phyloP scores from a whole-genome alignment of 2,888 invertebrate genomes.

The Drosophila niveifrons region DNA sequence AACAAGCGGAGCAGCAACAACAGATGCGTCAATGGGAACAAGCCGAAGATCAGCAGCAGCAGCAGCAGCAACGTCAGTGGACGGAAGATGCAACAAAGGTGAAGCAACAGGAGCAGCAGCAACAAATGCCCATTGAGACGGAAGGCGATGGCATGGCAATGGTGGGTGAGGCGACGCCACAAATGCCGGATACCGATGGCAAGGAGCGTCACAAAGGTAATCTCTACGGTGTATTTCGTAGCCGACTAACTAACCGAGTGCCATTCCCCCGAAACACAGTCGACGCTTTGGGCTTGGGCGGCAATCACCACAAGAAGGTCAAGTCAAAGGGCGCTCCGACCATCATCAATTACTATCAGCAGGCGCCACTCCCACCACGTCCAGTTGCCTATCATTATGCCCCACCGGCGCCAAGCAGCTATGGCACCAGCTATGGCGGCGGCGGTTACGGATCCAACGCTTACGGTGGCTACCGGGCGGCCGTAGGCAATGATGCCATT shows the following conservation, averaged over 20 bases:
- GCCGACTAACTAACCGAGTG: slow-evolving; percentile 44
- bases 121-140: not conserved
- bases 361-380: slow-evolving; percentile 4
- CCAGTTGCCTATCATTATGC: slow-evolving; percentile 43
- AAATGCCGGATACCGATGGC: slow-evolving; percentile 65
- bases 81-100: slow-evolving; percentile 33
- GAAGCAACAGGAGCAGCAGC: slow-evolving; percentile 4
- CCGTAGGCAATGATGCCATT: slow-evolving; percentile 75
- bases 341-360: slow-evolving; percentile 72
- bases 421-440: slow-evolving; percentile 59
- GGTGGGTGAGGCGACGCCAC: slow-evolving; percentile 69
- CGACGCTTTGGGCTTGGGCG: slow-evolving; percentile 59
- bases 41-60: slow-evolving; percentile 12
- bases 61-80: slow-evolving; percentile 17
- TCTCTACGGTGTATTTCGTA: slow-evolving; percentile 79
- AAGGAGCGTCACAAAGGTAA: slow-evolving; percentile 82
- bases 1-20: not conserved
- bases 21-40: not conserved
- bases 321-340: slow-evolving; percentile 45
- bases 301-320: slow-evolving; percentile 56
- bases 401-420: slow-evolving; percentile 1
- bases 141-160: not conserved
- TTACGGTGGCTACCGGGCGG: slow-evolving; percentile 69
- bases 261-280: slow-evolving; percentile 37
- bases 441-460: slow-evolving; percentile 63